Evolutionary conservation across 2,797 vertebrate species (phyloP).

Genomic region (Chiloscyllium punctatum): DNA sequence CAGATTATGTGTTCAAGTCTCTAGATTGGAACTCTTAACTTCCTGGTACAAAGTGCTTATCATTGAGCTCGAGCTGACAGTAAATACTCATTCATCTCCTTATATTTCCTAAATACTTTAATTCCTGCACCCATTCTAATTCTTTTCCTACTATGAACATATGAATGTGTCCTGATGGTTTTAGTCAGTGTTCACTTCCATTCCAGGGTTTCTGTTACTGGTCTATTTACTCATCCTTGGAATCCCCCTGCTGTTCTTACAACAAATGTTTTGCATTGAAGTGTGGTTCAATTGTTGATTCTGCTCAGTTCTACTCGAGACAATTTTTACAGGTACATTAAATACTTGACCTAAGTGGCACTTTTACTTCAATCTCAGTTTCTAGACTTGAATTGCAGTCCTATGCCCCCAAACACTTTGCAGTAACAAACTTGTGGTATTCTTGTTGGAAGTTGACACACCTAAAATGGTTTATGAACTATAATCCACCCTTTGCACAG

Average conservation of each 20-base stretch:
- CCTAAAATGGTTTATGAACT: background rate
- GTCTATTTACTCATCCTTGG: no score
- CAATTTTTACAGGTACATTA: background rate
- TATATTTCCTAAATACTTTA: no score
- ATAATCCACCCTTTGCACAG: background rate
- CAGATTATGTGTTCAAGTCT: background rate
- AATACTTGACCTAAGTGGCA: background rate
- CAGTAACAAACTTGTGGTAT: background rate
- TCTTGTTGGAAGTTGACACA: background rate
- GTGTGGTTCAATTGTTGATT: no score
- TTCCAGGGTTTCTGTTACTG: background rate
- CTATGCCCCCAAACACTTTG: background rate
- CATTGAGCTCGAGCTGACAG: background rate
- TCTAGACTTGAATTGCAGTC: background rate
- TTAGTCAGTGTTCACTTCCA: background rate
- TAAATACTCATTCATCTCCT: background rate
- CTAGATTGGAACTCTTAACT: background rate
- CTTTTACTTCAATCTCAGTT: background rate
- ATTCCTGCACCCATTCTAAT: no score
- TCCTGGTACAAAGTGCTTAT: background rate
- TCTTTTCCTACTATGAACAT: no score
- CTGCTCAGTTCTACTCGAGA: background rate
- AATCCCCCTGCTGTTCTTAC: no score
- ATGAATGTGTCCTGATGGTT: no score
- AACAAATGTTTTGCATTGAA: no score